phyloP scores from a whole-genome alignment of 2,888 invertebrate genomes.

The Agrotis exclamationis region DNA sequence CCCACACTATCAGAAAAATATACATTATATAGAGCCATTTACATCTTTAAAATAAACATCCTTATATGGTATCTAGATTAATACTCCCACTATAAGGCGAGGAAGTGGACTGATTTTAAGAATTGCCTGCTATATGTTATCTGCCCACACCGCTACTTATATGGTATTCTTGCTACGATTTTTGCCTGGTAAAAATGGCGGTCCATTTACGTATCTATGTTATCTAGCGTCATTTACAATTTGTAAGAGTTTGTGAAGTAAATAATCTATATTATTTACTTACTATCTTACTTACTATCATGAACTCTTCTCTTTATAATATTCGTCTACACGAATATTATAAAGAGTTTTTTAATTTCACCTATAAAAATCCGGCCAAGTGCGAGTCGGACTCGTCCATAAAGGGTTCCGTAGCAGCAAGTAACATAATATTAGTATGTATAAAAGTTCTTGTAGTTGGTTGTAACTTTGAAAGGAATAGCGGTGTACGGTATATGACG shows the following conservation, averaged over 20 bases:
- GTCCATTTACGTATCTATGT: conserved; percentile 21
- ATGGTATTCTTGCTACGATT: conserved; percentile 24
- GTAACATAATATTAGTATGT: too few species aligned
- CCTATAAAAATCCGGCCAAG: too few species aligned
- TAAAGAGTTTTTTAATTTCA: too few species aligned
- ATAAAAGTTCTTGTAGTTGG: too few species aligned
- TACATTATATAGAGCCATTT: conserved; percentile 13
- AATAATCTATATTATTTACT: too few species aligned
- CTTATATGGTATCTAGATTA: conserved; percentile 37
- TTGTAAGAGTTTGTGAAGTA: not conserved
- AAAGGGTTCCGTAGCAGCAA: too few species aligned
- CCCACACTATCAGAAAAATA: not conserved
- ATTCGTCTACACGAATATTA: too few species aligned
- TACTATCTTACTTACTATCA: too few species aligned
- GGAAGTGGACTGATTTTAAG: conserved; percentile 50
- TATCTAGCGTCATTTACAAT: conserved; percentile 23
- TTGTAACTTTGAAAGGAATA: too few species aligned
- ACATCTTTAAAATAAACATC: conserved; percentile 21
- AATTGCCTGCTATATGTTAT: conserved; percentile 23
- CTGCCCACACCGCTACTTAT: conserved; percentile 43
- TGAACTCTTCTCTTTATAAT: too few species aligned
- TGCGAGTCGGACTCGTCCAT: too few species aligned
- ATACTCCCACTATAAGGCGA: conserved; percentile 31
- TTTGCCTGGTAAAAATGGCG: conserved; percentile 40
- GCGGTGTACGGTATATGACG: too few species aligned